Evolutionary conservation across 1,140 invertebrate genomes (phyloP).

Genomic region (Lepeophtheirus salmonis): DNA sequence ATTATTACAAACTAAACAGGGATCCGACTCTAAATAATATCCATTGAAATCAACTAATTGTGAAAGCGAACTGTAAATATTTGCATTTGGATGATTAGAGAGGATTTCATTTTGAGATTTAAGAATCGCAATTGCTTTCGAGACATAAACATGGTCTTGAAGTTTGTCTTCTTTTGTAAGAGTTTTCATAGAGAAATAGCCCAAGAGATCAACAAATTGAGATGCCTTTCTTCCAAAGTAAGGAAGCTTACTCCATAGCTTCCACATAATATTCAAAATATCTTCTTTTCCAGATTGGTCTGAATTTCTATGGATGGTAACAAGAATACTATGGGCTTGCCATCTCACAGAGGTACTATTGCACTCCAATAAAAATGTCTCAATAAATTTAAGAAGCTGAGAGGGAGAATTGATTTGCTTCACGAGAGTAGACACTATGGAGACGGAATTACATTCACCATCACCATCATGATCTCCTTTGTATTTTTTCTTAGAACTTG

Average conservation of each 20-base stretch:
- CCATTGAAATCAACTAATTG: slow-evolving; percentile 86
- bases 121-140: slow-evolving; percentile 22
- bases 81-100: slow-evolving; percentile 77
- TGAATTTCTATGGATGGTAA: slow-evolving; percentile 70
- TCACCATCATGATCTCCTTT: slow-evolving; percentile 32
- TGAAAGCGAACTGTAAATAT: slow-evolving; percentile 70
- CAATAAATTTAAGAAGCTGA: slow-evolving; percentile 47
- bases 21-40: slow-evolving; percentile 75
- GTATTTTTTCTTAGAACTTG: slow-evolving; percentile 38
- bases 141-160: slow-evolving; percentile 24
- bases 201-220: slow-evolving; percentile 87
- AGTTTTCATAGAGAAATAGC: slow-evolving; percentile 72
- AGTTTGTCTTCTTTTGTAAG: slow-evolving; percentile 24
- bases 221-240: slow-evolving; percentile 77
- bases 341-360: slow-evolving; percentile 79
- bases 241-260: slow-evolving; percentile 70
- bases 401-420: not conserved
- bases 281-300: slow-evolving; percentile 49
- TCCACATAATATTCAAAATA: slow-evolving; percentile 66
- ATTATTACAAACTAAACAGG: slow-evolving; percentile 91
- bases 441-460: not conserved
- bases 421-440: not conserved
- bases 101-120: slow-evolving; percentile 60
- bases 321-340: slow-evolving; percentile 74
- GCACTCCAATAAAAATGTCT: slow-evolving; percentile 76